Evolutionary conservation across 2,888 invertebrate species (phyloP).

Genomic region (Conomelus anceps): DNA sequence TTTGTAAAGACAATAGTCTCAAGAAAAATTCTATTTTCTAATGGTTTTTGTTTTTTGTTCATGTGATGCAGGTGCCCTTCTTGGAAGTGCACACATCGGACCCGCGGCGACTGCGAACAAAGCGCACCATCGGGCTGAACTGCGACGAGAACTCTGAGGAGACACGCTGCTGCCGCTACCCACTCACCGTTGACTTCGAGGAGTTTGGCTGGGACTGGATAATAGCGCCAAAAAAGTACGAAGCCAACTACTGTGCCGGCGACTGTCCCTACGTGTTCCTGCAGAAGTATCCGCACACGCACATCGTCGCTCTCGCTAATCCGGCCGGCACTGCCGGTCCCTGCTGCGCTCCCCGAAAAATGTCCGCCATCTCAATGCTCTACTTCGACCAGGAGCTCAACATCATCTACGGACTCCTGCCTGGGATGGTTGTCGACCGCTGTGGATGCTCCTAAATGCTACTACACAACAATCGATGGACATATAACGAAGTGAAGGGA

Average conservation of each 20-base stretch:
- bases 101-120: slow-evolving; percentile 55
- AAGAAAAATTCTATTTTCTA: too few species aligned
- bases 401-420: slow-evolving; percentile 79
- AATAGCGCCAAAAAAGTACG: slow-evolving; percentile 89
- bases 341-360: slow-evolving; percentile 86
- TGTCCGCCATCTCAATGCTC: slow-evolving; percentile 83
- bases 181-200: slow-evolving; percentile 87
- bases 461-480: too few species aligned
- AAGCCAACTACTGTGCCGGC: slow-evolving; percentile 90
- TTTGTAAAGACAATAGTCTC: too few species aligned
- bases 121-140: slow-evolving; percentile 72
- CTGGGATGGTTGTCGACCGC: slow-evolving; percentile 90
- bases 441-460: slow-evolving; percentile 77
- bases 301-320: slow-evolving; percentile 74
- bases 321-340: slow-evolving; percentile 72
- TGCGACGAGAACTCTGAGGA: slow-evolving; percentile 77
- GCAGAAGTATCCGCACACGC: slow-evolving; percentile 81
- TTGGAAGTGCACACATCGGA: slow-evolving; percentile 53
- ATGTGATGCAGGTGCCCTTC: slow-evolving; percentile 50
- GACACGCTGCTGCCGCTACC: slow-evolving; percentile 87
- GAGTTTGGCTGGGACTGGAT: slow-evolving; percentile 97
- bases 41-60: neutral
- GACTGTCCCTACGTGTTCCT: slow-evolving; percentile 86
- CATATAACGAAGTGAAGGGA: too few species aligned
- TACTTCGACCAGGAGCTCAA: slow-evolving; percentile 85